Base-by-base conservation (phyloP, 2,113 vertebrate genomes). In the Takifugu flavidus region DNA sequence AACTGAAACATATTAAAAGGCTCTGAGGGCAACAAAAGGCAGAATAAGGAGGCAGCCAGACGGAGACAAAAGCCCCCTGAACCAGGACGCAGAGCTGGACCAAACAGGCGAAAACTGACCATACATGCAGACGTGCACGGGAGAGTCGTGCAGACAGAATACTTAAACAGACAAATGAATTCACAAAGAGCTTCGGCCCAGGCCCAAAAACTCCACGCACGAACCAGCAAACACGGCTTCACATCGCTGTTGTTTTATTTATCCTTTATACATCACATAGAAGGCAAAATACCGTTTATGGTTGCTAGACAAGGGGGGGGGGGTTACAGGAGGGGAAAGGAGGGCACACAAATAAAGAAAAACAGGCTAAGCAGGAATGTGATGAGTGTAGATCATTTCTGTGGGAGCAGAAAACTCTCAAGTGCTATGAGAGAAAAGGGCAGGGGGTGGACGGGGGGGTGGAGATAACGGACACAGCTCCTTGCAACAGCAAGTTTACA, bases 1-100 rank as follows among this genome's bases (percentile, higher is more conserved):
- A 83, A 83, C 73, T 86, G 83, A 86, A 87, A 87, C 87, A 86
- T 86, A 84, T 87, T 79, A 90, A 90, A 89, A 80, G 77, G 85
- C 85, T 83, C 26, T 65, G 73, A 80, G 60, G 70, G 71, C 62
- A 67, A 82, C 74, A 84, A 82, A 71, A 79, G 65, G 62, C 69
- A 73, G 85, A 85, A 87, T 89, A 82, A 81, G 79, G 76, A 77
- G 80, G 82, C 78, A 84, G 79, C 71, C 49, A 73, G 52, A 43
- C 63, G 29, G 57, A 84, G 68, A 88, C 85, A 89, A 90, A 89
- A 44, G 61, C 65, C 49, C 6, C 45, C 66, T 8, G 1, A 75
- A 63, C 70, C 77, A 85, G 20, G 62, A 77, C 75, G 75, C 57
- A 70, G 65, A 65, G 64, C 67, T 74, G 75, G 65, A 70, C 83